phyloP scores from a whole-genome alignment of 2,797 vertebrate species.

The Kryptopterus vitreolus region DNA sequence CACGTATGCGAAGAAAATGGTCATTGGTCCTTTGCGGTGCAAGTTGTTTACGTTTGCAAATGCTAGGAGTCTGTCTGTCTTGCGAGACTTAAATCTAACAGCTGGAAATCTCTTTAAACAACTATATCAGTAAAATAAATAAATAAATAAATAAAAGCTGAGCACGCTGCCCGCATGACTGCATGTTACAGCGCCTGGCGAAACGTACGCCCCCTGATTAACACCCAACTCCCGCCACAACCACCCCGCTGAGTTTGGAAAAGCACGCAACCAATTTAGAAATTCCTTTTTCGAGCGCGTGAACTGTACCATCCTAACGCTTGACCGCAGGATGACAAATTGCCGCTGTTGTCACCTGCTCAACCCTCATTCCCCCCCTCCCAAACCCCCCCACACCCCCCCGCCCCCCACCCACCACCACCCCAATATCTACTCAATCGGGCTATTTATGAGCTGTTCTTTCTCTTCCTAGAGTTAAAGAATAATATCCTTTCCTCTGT shows the following conservation, averaged over 20 bases:
- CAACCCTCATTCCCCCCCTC: background rate
- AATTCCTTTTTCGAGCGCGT: conserved; percentile 45
- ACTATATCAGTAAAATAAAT: conserved; percentile 39
- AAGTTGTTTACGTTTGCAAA: background rate
- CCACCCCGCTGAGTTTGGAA: conserved; percentile 31
- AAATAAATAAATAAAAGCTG: no score
- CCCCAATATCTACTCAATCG: conserved; percentile 41
- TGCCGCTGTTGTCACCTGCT: conserved; percentile 20
- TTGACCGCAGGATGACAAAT: conserved; percentile 43
- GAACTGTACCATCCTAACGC: conserved; percentile 35
- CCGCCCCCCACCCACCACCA: conserved; percentile 28
- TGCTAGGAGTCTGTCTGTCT: conserved; percentile 22
- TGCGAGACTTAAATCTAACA: background rate
- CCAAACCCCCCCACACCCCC: conserved; percentile 25
- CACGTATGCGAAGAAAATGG: background rate
- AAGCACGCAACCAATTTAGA: conserved; percentile 50
- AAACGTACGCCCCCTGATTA: conserved; percentile 17
- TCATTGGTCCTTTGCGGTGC: background rate
- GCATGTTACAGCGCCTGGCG: background rate
- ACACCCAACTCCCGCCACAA: no score
- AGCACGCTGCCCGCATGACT: conserved; percentile 18
- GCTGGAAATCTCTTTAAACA: conserved; percentile 23
- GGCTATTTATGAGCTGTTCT: conserved; percentile 65
- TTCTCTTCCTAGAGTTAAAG: conserved; percentile 65
- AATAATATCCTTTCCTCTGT: conserved; percentile 65